phyloP scores from a whole-genome alignment of 2,888 invertebrate species.

The Synergus gifuensis region DNA sequence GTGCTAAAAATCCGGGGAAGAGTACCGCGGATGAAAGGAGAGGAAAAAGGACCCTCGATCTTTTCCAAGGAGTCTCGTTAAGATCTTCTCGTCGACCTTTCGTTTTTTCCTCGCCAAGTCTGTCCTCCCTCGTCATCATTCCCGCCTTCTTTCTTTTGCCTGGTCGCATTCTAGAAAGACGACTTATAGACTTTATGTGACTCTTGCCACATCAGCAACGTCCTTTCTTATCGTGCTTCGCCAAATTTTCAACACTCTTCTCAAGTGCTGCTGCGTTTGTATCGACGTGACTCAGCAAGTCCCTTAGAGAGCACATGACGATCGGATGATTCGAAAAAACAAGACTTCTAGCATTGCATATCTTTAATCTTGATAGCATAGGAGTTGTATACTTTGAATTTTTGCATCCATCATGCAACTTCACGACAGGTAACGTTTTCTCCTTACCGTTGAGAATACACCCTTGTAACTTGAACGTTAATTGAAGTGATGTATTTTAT shows the following conservation, averaged over 20 bases:
- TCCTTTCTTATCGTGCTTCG: slow-evolving; percentile 20
- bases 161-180: slow-evolving; percentile 39
- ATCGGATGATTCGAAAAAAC: slow-evolving; percentile 1
- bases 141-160: slow-evolving; percentile 35
- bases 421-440: no score
- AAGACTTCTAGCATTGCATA: background rate
- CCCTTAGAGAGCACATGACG: background rate
- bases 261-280: slow-evolving; percentile 28
- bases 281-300: slow-evolving; percentile 20
- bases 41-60: slow-evolving; percentile 48
- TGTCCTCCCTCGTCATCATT: slow-evolving; percentile 35
- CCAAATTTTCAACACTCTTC: slow-evolving; percentile 36
- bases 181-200: slow-evolving; percentile 30
- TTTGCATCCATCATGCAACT: no score
- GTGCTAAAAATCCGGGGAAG: slow-evolving; percentile 49
- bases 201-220: slow-evolving; percentile 37
- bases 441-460: no score
- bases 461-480: no score
- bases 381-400: background rate
- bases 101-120: slow-evolving; percentile 34
- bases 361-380: background rate
- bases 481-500: no score
- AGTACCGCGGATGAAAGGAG: slow-evolving; percentile 50
- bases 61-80: slow-evolving; percentile 61
- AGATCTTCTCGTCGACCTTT: slow-evolving; percentile 45